These are phyloP conservation scores for Phlogophora meticulosa DNA, from an alignment of 2,888 invertebrate genomes.

Conservation along the genomic window DNA sequence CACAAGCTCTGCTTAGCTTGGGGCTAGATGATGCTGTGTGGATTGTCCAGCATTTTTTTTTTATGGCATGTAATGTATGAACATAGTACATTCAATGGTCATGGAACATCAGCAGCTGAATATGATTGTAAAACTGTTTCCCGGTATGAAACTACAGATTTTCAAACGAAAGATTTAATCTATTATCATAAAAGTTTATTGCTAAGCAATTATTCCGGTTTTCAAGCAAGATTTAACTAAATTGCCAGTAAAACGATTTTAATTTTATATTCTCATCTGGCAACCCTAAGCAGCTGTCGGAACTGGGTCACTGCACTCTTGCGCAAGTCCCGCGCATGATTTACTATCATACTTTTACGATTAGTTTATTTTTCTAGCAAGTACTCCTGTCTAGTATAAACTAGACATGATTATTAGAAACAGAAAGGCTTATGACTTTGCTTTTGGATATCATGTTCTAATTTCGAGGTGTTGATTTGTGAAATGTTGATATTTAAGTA, in stretches of 20 bases:
- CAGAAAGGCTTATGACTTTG: constrained; percentile 1
- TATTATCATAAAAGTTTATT: constrained; percentile 32
- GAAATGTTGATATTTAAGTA: constrained; percentile 13
- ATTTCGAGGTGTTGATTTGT: neutral
- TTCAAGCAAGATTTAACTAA: constrained; percentile 29
- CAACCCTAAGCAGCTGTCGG: constrained; percentile 51
- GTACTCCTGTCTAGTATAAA: constrained; percentile 36
- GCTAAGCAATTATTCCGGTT: constrained; percentile 33
- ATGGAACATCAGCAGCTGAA: neutral
- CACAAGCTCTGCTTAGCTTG: no score
- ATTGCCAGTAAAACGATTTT: constrained; percentile 38
- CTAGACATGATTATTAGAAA: constrained; percentile 26
- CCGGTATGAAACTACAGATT: constrained; percentile 1
- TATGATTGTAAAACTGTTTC: neutral
- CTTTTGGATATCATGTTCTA: neutral
- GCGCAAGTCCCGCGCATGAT: constrained; percentile 54
- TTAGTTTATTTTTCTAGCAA: constrained; percentile 57
- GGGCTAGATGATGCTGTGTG: no score
- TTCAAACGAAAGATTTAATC: constrained; percentile 28
- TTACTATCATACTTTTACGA: constrained; percentile 57
- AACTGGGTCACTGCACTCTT: constrained; percentile 64
- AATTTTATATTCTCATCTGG: constrained; percentile 35
- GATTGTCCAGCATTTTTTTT: no score
- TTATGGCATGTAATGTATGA: neutral
- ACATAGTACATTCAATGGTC: neutral